Evolutionary conservation across 2,888 invertebrate genomes (phyloP), one percentile per base, ranked within the genome.

Genomic region (Mamestra brassicae): DNA sequence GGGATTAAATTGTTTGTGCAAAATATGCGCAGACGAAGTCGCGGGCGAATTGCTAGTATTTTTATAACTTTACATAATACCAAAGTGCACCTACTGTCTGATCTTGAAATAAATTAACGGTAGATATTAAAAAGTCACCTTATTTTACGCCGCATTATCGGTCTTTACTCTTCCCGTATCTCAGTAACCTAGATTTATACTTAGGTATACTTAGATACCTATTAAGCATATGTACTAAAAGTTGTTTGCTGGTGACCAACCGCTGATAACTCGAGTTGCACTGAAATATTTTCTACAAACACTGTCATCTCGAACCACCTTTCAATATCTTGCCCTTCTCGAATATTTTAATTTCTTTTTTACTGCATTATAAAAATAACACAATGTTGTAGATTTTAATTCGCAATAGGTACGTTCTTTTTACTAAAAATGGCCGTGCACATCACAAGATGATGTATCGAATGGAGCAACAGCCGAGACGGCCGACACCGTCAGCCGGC

Each of bases 401-500:
- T 78, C 42, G 26, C 36, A 63, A 61, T 6, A 71, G 4, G 6
- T 50, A 52, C 4, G 47, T 52, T 7, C 1, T 10, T 71, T 61
- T 57, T 11, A 69, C 36, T 65, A 47, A 63, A 71, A 74, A 72
- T 74, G 61, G 66, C 73, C 65, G 47, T 52, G 67, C 36, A 47
- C 55, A 77, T 74, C 72, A 8, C 47, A 73, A 78, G 80, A 76
- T 76, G 84, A 81, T 80, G 83, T 86, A 80, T 85, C 87, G 87
- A 86, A 82, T 81, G 77, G 83, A 87, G 86, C 76, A 83, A 75
- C 76, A 83, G 76, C 85, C 86, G 87, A 80, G 87, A 81, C 85
- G 85, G 76, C 76, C 83, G 76, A 85, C 82, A 85, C 80, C 88
- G 88, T 80, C 94, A 92, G 93, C 93, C 93, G 93, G 92, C 91